These are phyloP conservation scores for Piscicola geometra DNA, from an alignment of 2,888 invertebrate species.

Conservation along the genomic window DNA sequence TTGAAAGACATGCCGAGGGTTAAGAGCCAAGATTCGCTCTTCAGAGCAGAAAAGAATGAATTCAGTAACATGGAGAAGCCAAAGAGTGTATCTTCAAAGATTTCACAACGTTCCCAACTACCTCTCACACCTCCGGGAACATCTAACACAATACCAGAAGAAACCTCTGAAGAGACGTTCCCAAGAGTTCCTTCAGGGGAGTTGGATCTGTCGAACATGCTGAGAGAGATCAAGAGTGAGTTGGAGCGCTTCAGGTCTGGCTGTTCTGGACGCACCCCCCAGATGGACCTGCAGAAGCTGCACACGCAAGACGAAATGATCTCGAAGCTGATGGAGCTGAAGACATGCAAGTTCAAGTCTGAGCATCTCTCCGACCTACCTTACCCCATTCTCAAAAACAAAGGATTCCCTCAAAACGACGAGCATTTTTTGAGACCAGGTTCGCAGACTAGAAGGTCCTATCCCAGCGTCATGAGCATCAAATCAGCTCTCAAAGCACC, in stretches of 20 bases:
- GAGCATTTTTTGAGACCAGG: not conserved
- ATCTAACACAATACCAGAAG: no score
- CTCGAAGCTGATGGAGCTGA: not conserved
- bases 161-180: not conserved
- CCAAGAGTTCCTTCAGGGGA: not conserved
- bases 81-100: no score
- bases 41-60: not conserved
- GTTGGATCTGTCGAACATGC: not conserved
- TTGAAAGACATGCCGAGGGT: not conserved
- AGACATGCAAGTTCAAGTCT: not conserved
- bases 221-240: slow-evolving; percentile 8
- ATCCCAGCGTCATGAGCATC: no score
- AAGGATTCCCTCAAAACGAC: not conserved
- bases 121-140: slow-evolving; percentile 13
- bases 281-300: not conserved
- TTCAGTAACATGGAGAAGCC: no score
- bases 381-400: not conserved
- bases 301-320: slow-evolving; percentile 3
- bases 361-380: no score
- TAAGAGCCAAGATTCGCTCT: not conserved
- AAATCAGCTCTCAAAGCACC: not conserved
- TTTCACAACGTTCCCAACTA: no score
- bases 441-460: not conserved
- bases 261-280: not conserved
- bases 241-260: not conserved